Base-by-base conservation (phyloP, 2,888 invertebrate species). In the Xylota segnis region DNA sequence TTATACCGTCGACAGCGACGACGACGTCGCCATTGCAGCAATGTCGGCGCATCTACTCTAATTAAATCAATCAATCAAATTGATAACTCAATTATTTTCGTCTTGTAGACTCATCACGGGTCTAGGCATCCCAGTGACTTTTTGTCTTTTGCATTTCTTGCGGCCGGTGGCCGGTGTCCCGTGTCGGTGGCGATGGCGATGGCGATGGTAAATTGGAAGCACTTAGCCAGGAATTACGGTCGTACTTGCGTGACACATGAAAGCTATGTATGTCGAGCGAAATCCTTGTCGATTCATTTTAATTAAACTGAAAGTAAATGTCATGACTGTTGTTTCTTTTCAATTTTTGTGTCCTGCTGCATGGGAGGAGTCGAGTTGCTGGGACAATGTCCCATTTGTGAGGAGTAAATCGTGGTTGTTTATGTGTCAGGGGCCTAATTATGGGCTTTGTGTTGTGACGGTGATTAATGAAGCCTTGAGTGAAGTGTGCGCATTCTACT, bases 61-160 rank as follows among this genome's bases (percentile, higher is more conserved):
- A 87, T 78, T 87, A 77, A 87, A 87, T 82, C 87, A 87, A 87
- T 87, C 87, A 82, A 82, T 87, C 86, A 87, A 77, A 87, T 77
- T 82, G 82, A 82, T 87, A 82, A 82, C 82, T 87, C 82, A 86
- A 86, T 86, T 86, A 86, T 86, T 79, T 76, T 65, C 47, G 63
- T 71, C 66, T 58, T 34, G 37, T 59, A n/a, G n/a, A 45, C n/a
- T 50, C 66, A 63, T 70, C 37, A 14, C n/a, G 29, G 2, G 40
- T 47, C 58, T 40, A 58, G 47, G 50, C 50, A 43, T 72, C 32
- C 50, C 10, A 32, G 37, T 34, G 34, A 56, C 37, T 40, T 37
- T 52, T 52, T 52, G 16, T 27, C 7, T 37, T 16, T 74, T 52
- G 4, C 14, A 45, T 18, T 58, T 32, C 0, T 45, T 34, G 32